Base-by-base conservation (phyloP, 2,888 invertebrate species). In the Cremastinae sp. region DNA sequence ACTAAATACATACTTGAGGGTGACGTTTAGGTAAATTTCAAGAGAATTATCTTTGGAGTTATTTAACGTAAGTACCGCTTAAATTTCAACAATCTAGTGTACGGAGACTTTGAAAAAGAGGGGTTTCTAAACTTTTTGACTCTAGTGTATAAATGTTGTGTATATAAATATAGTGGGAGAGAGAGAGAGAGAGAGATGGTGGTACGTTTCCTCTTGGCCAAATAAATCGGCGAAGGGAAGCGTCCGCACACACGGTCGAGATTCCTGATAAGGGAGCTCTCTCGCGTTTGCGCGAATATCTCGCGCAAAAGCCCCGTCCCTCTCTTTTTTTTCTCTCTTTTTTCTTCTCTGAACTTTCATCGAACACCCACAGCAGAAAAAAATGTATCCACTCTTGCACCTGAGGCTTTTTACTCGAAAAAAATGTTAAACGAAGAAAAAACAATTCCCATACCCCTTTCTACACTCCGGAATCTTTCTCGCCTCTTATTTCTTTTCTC, bases 361-460 rank as follows among this genome's bases (percentile, higher is more conserved):
- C 38, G 61, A 72, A 64, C 68, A 66, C 65, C 65, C 53, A 38
- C 72, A 51, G 58, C 68, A 68, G 28, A 28, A 28, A 64, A 58
- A 76, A 73, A 69, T 76, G 68, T 73, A 76, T 76, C 76, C 76
- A 64, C 73, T 65, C 43, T 76, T 69, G 64, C 76, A 76, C 76
- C 73, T 73, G 73, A 73, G 73, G 70, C 47, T 36, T 53, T 61
- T 43, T 53, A 51, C 49, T 59, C 58, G 38, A n/a, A 43, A 28
- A 53, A 20, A 36, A n/a, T n/a, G n/a, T n/a, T n/a, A n/a, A 43
- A 53, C 47, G 16, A 10, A 20, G 9, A 43, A 3, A 36, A 22
- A 45, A 45, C 53, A 41, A 41, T 45, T 38, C 54, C 58, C 75
- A 58, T 56, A 28, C 18, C 43, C 49, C 69, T 64, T 62, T 65